phyloP scores from a whole-genome alignment of 2,888 invertebrate species.

The Luperina testacea region DNA sequence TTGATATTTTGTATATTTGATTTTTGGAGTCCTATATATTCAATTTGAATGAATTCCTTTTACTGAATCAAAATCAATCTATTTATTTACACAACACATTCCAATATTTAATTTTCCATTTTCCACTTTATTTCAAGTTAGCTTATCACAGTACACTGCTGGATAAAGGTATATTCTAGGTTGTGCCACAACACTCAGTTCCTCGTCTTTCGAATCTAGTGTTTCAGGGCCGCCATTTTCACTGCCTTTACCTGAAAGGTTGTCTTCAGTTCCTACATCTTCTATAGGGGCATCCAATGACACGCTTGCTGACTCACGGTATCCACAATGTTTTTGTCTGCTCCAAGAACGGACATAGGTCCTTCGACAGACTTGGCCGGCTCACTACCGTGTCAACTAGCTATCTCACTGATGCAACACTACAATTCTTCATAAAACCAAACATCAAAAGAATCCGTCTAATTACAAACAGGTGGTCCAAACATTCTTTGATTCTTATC shows the following conservation, averaged over 20 bases:
- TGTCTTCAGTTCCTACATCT: background rate
- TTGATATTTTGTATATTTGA: background rate
- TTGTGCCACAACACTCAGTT: background rate
- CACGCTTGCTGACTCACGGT: background rate
- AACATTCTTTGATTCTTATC: conserved; percentile 57
- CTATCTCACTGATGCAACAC: conserved; percentile 5
- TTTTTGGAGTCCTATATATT: too few relatives aligned
- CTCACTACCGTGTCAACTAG: background rate
- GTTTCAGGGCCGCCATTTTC: background rate
- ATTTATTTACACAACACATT: background rate
- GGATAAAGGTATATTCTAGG: too few relatives aligned
- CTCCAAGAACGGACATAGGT: background rate
- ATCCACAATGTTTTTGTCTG: background rate
- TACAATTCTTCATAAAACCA: background rate
- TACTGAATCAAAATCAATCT: background rate
- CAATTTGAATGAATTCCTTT: background rate
- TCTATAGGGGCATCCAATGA: too few relatives aligned
- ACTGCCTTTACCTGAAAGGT: background rate
- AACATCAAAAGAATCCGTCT: conserved; percentile 40
- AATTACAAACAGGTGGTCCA: conserved; percentile 42
- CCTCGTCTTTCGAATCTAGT: too few relatives aligned
- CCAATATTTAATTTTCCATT: background rate
- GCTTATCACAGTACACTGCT: background rate
- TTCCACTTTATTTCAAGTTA: background rate
- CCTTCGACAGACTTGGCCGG: background rate